These are phyloP conservation scores for Ditylenchus weischeri DNA, from an alignment of 2,888 invertebrate genomes.

Conservation along the genomic window DNA sequence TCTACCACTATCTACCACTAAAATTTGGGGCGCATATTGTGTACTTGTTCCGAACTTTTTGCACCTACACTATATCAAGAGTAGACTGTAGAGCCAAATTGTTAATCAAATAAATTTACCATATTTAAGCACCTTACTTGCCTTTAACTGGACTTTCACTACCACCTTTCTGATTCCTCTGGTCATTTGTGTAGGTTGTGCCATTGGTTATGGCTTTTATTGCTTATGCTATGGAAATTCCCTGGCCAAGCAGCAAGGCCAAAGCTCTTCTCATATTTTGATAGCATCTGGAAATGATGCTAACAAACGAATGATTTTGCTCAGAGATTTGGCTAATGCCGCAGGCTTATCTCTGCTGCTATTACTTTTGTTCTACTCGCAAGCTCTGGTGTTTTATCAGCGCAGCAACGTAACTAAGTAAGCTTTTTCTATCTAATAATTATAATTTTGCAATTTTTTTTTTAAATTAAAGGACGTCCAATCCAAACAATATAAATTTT, in stretches of 20 bases:
- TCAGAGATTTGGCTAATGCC: conserved; percentile 23
- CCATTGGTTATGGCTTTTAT: conserved; percentile 36
- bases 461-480: too few relatives aligned
- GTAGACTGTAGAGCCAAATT: too few relatives aligned
- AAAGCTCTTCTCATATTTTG: conserved; percentile 7
- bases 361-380: conserved; percentile 27
- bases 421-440: too few relatives aligned
- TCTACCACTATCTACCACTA: too few relatives aligned
- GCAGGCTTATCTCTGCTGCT: conserved; percentile 32
- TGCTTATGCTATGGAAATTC: conserved; percentile 34
- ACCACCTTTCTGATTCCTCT: conserved; percentile 34
- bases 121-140: conserved; percentile 26
- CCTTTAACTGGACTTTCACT: conserved; percentile 33
- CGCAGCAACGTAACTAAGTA: conserved; percentile 21
- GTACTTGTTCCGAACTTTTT: too few relatives aligned
- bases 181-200: conserved; percentile 35
- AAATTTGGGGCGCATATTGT: too few relatives aligned
- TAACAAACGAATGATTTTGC: conserved; percentile 13
- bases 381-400: conserved; percentile 27
- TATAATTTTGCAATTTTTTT: too few relatives aligned
- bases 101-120: background rate
- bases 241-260: conserved; percentile 15
- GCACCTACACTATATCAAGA: too few relatives aligned
- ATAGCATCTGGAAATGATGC: conserved; percentile 1
- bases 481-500: too few relatives aligned